These are phyloP conservation scores for Bombylius major DNA, from an alignment of 2,888 invertebrate species.

Conservation along the genomic window DNA sequence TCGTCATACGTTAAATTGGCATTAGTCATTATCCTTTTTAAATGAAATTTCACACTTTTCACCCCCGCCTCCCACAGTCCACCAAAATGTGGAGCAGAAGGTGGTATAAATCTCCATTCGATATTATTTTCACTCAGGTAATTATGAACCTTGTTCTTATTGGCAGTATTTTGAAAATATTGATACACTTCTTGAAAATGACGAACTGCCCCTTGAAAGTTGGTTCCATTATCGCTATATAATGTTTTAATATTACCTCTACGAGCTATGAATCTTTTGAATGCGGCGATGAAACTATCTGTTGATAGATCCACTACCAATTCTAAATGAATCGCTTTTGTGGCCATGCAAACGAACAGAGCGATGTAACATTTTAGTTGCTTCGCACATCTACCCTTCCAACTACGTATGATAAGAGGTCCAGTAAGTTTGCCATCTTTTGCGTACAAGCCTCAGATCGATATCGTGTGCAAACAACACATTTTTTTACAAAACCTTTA, in stretches of 20 bases:
- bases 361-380: conserved; percentile 19
- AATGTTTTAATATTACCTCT: conserved; percentile 17
- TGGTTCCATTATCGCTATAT: conserved; percentile 17
- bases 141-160: neutral
- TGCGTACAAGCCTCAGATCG: neutral
- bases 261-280: conserved; percentile 20
- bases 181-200: neutral
- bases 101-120: neutral
- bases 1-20: conserved; percentile 22
- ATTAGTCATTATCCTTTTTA: conserved; percentile 19
- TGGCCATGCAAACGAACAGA: conserved; percentile 19
- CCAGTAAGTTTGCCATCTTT: conserved; percentile 11
- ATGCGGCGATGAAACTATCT: conserved; percentile 19
- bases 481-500: neutral
- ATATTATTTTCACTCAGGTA: neutral
- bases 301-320: conserved; percentile 18
- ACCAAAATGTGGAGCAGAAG: neutral
- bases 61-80: conserved; percentile 11
- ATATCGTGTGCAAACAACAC: neutral
- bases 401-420: conserved; percentile 14
- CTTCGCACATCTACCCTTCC: conserved; percentile 15
- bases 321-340: conserved; percentile 22
- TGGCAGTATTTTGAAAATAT: neutral
- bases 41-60: conserved; percentile 22
- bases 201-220: neutral